Percentiles rank a stretch among this genome's conserved stretches.
Conservation (phyloP, 1,140 invertebrate species). For the Bombyx mandarina region DNA sequence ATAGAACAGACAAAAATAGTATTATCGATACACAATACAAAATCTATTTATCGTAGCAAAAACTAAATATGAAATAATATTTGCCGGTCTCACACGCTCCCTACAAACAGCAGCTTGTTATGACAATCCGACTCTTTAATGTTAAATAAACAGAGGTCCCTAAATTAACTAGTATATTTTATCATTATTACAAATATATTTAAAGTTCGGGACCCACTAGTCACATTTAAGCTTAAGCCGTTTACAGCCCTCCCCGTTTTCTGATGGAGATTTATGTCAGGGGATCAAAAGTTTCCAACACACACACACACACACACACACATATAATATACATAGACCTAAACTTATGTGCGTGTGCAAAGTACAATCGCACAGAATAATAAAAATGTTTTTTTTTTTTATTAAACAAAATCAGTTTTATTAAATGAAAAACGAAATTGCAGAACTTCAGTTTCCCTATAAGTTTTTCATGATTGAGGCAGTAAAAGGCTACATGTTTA, state of each 20-base stretch:
- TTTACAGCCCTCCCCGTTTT: constrained; percentile 66
- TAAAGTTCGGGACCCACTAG: constrained; percentile 51
- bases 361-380: background rate
- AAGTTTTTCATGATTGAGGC: too few species aligned
- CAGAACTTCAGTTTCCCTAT: too few species aligned
- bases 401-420: background rate
- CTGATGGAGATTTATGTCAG: constrained; percentile 69
- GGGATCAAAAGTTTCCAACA: constrained; percentile 63
- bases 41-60: constrained; percentile 46
- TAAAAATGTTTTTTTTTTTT: background rate
- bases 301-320: constrained; percentile 17
- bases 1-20: constrained; percentile 23
- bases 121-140: constrained; percentile 42
- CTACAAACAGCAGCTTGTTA: constrained; percentile 33
- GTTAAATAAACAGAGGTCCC: constrained; percentile 44
- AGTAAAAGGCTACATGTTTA: too few species aligned
- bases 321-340: constrained; percentile 4
- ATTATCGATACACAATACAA: constrained; percentile 46
- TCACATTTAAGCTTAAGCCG: constrained; percentile 66
- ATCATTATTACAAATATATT: constrained; percentile 63
- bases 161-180: constrained; percentile 57
- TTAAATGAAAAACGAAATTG: too few species aligned
- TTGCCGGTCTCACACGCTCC: constrained; percentile 32
- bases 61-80: constrained; percentile 58
- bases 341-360: constrained; percentile 2